phyloP scores from a whole-genome alignment of 2,888 invertebrate genomes.

The Megastigmus dorsalis region DNA sequence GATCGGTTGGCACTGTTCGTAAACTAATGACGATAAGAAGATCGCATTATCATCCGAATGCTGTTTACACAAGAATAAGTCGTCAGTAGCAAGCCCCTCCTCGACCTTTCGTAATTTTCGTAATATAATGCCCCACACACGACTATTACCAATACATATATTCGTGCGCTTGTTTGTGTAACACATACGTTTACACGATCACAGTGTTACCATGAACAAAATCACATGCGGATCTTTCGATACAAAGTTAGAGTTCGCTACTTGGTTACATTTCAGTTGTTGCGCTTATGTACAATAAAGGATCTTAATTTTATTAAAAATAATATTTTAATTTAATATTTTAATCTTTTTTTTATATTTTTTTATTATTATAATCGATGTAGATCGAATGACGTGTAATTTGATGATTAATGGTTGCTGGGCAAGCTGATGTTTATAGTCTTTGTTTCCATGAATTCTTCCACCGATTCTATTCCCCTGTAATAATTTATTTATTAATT shows the following conservation, averaged over 20 bases:
- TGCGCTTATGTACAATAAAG: too few species aligned
- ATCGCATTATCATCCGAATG: slow-evolving; percentile 58
- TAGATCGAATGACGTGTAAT: neutral
- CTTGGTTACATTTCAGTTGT: too few species aligned
- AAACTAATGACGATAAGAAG: slow-evolving; percentile 56
- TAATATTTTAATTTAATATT: too few species aligned
- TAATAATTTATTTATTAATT: slow-evolving; percentile 63
- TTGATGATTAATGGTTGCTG: slow-evolving; percentile 44
- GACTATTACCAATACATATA: neutral
- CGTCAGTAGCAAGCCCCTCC: slow-evolving; percentile 2
- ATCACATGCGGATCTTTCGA: too few species aligned
- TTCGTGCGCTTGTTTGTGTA: neutral
- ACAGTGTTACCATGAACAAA: too few species aligned
- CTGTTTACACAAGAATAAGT: slow-evolving; percentile 66
- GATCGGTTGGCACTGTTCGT: slow-evolving; percentile 60
- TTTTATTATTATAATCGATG: neutral
- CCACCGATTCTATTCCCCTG: slow-evolving; percentile 85
- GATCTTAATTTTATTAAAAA: too few species aligned
- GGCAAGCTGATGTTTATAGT: slow-evolving; percentile 79
- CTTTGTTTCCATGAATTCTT: slow-evolving; percentile 85
- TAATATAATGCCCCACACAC: slow-evolving; percentile 48
- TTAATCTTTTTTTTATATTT: too few species aligned
- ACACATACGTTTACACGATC: neutral
- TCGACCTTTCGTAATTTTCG: slow-evolving; percentile 48
- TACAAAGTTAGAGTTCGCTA: too few species aligned